These are phyloP conservation scores for Macrotus californicus DNA, from an alignment of 2,113 vertebrate species.

Conservation along the genomic window DNA sequence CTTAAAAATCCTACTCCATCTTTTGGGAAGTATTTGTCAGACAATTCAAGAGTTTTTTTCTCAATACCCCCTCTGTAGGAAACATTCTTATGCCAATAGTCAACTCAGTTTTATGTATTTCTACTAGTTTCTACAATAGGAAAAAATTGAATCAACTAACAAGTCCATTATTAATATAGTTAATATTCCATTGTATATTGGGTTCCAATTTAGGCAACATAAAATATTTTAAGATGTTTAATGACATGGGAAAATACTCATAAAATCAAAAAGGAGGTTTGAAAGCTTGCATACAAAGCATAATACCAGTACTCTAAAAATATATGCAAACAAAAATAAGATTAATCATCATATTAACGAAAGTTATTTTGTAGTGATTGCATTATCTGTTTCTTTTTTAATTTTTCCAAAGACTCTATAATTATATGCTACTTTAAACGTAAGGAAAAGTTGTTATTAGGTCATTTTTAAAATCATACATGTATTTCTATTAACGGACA, in stretches of 20 bases:
- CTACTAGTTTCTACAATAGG: slow-evolving; percentile 40
- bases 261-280: background rate
- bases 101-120: slow-evolving; percentile 27
- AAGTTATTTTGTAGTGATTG: background rate
- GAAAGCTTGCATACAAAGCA: background rate
- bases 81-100: background rate
- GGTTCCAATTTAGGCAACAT: background rate
- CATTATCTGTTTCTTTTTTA: background rate
- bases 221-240: slow-evolving; percentile 24
- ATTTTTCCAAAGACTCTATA: background rate
- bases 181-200: background rate
- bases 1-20: background rate
- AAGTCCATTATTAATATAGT: background rate
- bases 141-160: slow-evolving; percentile 15
- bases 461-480: background rate
- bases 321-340: background rate
- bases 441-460: background rate
- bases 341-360: background rate
- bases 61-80: background rate
- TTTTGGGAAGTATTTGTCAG: slow-evolving; percentile 39
- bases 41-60: slow-evolving; percentile 22
- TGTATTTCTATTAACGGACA: background rate
- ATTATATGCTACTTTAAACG: background rate
- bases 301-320: background rate
- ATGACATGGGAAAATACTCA: background rate